Percentiles rank a stretch among this genome's conserved stretches.
Conservation (phyloP, 1,140 invertebrate genomes). For the Drosophila pseudoananassae region DNA sequence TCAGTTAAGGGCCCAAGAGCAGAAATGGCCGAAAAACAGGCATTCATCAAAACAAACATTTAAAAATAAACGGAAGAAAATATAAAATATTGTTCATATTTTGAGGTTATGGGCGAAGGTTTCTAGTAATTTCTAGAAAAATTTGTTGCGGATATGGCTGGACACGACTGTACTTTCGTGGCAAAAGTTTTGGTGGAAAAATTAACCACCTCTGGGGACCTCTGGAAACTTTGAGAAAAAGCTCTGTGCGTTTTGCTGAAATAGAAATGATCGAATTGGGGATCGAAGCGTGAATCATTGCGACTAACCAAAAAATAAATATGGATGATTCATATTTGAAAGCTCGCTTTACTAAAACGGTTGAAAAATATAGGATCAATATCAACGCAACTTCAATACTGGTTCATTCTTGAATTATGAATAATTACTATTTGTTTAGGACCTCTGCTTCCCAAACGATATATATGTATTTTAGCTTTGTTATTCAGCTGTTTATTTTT, state of each 20-base stretch:
- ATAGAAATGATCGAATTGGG: conserved; percentile 1
- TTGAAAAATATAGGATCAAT: background rate
- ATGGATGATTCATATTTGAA: background rate
- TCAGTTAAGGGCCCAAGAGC: conserved; percentile 20
- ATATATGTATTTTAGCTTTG: no score
- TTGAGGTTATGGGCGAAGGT: conserved; percentile 1
- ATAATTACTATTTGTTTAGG: no score
- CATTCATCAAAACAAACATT: conserved; percentile 61
- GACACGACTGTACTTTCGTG: conserved; percentile 7
- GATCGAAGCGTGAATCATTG: conserved; percentile 4
- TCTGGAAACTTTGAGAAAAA: conserved; percentile 9
- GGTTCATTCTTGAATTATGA: no score
- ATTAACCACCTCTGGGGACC: background rate
- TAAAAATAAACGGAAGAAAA: conserved; percentile 64
- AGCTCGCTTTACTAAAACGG: background rate
- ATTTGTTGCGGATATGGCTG: background rate
- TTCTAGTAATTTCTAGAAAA: conserved; percentile 36
- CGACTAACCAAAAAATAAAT: background rate
- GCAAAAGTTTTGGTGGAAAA: background rate
- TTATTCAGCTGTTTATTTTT: no score
- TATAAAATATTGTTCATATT: conserved; percentile 21
- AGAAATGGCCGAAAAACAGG: conserved; percentile 16
- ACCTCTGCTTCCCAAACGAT: no score
- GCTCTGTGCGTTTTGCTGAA: conserved; percentile 1
- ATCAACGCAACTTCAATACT: background rate